Percentiles rank a stretch among this genome's conserved stretches.
Evolutionary conservation across 2,888 invertebrate genomes (phyloP).

Genomic region (Tetheella fluctuosa): DNA sequence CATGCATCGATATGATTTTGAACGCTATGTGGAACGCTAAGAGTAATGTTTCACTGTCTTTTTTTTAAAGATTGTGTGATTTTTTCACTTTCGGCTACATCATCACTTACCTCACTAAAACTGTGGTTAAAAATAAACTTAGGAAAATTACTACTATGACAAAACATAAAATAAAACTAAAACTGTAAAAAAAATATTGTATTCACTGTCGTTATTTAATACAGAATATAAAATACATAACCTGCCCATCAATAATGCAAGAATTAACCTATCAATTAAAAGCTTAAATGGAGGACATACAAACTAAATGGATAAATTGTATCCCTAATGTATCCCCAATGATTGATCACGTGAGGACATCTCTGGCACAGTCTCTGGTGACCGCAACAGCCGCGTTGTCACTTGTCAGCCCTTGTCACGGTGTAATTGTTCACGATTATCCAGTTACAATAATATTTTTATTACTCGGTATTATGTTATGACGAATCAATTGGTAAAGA

Average conservation of each 20-base stretch:
- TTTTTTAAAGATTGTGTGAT: too few relatives aligned
- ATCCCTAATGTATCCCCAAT: slow-evolving; percentile 30
- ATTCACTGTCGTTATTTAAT: too few relatives aligned
- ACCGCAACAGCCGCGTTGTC: slow-evolving; percentile 25
- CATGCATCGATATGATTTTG: neutral
- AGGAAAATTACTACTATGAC: too few relatives aligned
- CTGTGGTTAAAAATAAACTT: neutral
- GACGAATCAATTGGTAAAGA: slow-evolving; percentile 12
- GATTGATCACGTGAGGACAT: slow-evolving; percentile 35
- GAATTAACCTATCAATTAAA: slow-evolving; percentile 9
- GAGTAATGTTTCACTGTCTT: too few relatives aligned
- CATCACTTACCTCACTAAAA: neutral
- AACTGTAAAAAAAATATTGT: too few relatives aligned
- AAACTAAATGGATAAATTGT: slow-evolving; percentile 27
- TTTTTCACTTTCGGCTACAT: too few relatives aligned
- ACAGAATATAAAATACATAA: neutral
- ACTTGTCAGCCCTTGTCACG: slow-evolving; percentile 39
- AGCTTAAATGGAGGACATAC: slow-evolving; percentile 3
- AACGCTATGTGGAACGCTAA: neutral
- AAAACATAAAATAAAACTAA: too few relatives aligned
- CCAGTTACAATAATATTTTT: slow-evolving; percentile 13
- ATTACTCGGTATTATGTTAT: neutral
- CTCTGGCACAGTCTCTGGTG: slow-evolving; percentile 17
- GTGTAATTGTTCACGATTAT: slow-evolving; percentile 19
- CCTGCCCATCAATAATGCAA: neutral